phyloP scores from a whole-genome alignment of 2,888 invertebrate species.

The Drosophila macrospina region DNA sequence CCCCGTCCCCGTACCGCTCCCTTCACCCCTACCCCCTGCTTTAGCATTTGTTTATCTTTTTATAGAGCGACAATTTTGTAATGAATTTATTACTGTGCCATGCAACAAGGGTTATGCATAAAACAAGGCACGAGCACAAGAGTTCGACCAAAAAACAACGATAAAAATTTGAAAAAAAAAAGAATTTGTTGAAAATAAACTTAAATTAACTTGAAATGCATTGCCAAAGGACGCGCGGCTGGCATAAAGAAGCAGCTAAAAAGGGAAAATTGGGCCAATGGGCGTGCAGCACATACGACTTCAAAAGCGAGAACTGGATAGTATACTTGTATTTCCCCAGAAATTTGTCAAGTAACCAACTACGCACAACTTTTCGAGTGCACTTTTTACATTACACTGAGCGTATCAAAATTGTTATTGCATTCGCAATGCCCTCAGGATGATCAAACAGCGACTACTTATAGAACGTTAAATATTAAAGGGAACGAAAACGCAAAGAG shows the following conservation, averaged over 20 bases:
- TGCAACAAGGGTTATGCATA: constrained; percentile 67
- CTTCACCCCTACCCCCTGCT: constrained; percentile 9
- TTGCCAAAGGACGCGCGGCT: constrained; percentile 46
- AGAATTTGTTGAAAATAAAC: constrained; percentile 66
- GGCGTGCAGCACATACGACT: constrained; percentile 12
- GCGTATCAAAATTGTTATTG: constrained; percentile 36
- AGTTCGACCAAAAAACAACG: constrained; percentile 22
- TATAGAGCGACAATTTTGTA: constrained; percentile 77
- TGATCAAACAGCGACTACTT: constrained; percentile 4
- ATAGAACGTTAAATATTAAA: constrained; percentile 15
- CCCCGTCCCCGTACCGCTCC: background rate
- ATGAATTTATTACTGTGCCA: constrained; percentile 75
- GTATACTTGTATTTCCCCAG: constrained; percentile 43
- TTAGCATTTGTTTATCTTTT: constrained; percentile 76
- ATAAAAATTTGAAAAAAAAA: constrained; percentile 15
- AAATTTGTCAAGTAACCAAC: constrained; percentile 66
- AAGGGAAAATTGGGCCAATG: constrained; percentile 26
- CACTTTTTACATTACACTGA: constrained; percentile 19
- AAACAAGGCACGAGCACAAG: constrained; percentile 35
- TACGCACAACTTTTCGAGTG: constrained; percentile 59
- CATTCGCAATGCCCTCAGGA: constrained; percentile 1
- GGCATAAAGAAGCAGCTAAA: constrained; percentile 30
- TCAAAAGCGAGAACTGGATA: constrained; percentile 3
- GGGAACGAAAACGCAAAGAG: background rate
- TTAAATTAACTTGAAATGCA: constrained; percentile 74